Conservation (phyloP, 2,797 vertebrate species). For the Oreochromis grahami region DNA sequence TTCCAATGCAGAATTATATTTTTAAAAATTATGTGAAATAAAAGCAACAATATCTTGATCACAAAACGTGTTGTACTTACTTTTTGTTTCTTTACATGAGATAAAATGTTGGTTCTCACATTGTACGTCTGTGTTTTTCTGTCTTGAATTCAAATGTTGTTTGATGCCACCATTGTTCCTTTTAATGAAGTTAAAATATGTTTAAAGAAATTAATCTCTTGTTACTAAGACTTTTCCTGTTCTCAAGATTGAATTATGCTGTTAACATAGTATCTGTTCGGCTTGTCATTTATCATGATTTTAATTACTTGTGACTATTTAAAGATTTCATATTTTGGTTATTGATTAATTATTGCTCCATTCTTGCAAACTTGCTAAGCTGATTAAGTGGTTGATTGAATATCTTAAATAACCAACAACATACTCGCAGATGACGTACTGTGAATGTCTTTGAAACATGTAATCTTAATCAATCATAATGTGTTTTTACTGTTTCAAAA, state of each 20-base stretch:
- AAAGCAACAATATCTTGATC: too few species aligned
- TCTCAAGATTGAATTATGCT: background rate
- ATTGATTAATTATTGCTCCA: rapidly evolving
- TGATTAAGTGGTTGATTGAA: background rate
- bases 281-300: background rate
- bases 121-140: too few species aligned
- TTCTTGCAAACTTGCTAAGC: too few species aligned
- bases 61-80: too few species aligned
- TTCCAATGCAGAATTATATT: too few species aligned
- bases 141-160: too few species aligned
- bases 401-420: background rate
- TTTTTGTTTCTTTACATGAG: too few species aligned
- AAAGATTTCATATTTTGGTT: background rate
- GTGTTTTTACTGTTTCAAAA: background rate
- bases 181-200: background rate
- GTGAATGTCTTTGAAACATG: background rate
- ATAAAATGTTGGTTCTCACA: too few species aligned
- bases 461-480: background rate
- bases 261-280: background rate
- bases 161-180: background rate
- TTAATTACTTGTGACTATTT: too few species aligned
- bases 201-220: too few species aligned
- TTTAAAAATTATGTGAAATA: background rate
- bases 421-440: background rate
- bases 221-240: too few species aligned